Base-by-base conservation (phyloP, 2,113 vertebrate species). In the Phrynocephalus versicolor region DNA sequence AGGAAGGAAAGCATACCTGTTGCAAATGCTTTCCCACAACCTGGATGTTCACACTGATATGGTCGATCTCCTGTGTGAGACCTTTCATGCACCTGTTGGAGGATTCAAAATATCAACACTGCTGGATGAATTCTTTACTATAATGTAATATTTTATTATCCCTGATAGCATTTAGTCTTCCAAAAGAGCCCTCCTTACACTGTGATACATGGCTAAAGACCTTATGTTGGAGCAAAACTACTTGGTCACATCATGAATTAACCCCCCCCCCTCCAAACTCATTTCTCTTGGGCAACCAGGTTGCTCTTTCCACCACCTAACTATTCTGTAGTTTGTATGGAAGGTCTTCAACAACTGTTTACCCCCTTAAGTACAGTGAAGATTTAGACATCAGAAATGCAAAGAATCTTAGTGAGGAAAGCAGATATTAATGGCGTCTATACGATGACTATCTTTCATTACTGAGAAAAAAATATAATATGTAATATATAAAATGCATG, bases 41-140 rank as follows among this genome's bases (percentile, higher is more conserved):
- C 97, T 13, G 95, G 93, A 90, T 98, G 98, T 13, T 99, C 98
- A 93, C 99, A 99, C 84, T 98, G 92, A 89, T 99, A 99, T 0
- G 99, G 99, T 92, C 99, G 97, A 92, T 99, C 98, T 92, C 99
- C 99, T 2, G 99, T 99, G 94, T 99, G 99, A 15, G 98, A 99
- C 81, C 99, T 96, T 89, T 99, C 99, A 30, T 99, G 99, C 23
- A 99, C 99, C 99, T 99, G 92, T 92, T 85, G 85, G 94, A 67
- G 86, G 71, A 93, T 23, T 94, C 67, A n/a, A 84, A 83, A 55
- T 57, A 45, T 74, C 33, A 69, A 73, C 60, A 7, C 86, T 79
- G 73, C n/a, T 51, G 37, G 81, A 30, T 51, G 78, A 37, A 15
- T 84, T 19, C 64, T 75, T 70, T 73, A 51, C 45, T 6, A 51